Evolutionary conservation across 2,113 vertebrate species (phyloP).

Genomic region (Progne subis): DNA sequence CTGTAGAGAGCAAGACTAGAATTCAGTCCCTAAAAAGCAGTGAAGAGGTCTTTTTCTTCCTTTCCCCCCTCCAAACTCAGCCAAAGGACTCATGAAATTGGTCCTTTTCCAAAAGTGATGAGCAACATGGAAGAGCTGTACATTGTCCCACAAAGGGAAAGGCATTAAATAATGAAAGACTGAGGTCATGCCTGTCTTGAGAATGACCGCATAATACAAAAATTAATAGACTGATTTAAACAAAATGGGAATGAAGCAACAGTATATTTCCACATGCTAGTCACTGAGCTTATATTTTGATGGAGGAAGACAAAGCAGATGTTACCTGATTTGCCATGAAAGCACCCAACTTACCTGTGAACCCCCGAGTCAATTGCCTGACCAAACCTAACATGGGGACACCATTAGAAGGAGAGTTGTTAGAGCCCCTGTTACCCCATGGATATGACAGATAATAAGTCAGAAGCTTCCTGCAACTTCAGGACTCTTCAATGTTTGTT

Average conservation of each 20-base stretch:
- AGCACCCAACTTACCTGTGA: background rate
- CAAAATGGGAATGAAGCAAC: background rate
- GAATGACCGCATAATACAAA: constrained; percentile 34
- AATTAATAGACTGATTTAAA: background rate
- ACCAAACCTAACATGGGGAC: background rate
- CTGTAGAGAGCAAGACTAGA: background rate
- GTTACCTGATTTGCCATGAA: background rate
- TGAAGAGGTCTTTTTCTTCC: background rate
- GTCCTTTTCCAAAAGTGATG: constrained; percentile 18
- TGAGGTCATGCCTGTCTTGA: constrained; percentile 33
- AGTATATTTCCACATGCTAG: background rate
- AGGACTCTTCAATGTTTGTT: background rate
- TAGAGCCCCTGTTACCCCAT: background rate
- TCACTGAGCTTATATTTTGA: background rate
- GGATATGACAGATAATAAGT: background rate
- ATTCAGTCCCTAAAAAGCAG: background rate
- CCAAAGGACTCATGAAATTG: constrained; percentile 24
- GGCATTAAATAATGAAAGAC: constrained; percentile 16
- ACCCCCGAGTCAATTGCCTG: accelerated
- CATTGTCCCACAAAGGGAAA: constrained; percentile 1
- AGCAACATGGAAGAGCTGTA: constrained; percentile 49
- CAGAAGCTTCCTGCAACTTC: background rate
- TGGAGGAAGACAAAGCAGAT: background rate
- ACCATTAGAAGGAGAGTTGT: background rate
- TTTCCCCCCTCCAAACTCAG: background rate